phyloP scores from a whole-genome alignment of 2,113 vertebrate genomes.

The Etheostoma cragini region DNA sequence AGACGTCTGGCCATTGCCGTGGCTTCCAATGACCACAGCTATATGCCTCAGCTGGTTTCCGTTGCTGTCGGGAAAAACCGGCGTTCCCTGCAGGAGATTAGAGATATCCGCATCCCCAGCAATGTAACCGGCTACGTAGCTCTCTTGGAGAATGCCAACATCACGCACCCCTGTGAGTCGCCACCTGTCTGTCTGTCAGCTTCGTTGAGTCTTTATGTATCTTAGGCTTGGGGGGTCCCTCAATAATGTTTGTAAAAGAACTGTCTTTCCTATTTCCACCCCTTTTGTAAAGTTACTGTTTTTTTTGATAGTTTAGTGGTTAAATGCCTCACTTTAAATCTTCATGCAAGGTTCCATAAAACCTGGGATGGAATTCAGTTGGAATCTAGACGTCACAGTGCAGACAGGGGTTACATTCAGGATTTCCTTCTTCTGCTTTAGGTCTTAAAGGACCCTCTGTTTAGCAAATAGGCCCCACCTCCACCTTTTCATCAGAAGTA shows the following conservation, averaged over 20 bases:
- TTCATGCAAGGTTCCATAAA: background rate
- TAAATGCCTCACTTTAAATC: background rate
- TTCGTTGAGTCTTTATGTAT: background rate
- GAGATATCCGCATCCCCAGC: conserved; percentile 96
- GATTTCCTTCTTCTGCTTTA: background rate
- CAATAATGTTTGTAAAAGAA: background rate
- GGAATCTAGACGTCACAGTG: background rate
- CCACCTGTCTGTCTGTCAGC: conserved; percentile 4
- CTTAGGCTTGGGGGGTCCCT: background rate
- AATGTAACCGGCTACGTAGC: conserved; percentile 96
- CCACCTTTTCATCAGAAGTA: background rate
- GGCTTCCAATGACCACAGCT: conserved; percentile 95
- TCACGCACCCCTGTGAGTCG: conserved; percentile 95
- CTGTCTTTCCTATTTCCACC: background rate
- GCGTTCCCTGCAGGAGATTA: conserved; percentile 92
- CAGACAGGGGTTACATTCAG: background rate
- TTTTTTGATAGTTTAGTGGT: conserved; percentile 1
- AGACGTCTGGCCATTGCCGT: conserved; percentile 94
- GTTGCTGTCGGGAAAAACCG: conserved; percentile 93
- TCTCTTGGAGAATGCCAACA: conserved; percentile 96
- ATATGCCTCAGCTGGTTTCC: conserved; percentile 98
- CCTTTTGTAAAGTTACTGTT: background rate
- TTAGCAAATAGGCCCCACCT: background rate
- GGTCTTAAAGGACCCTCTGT: background rate
- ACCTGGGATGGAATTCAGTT: background rate